Conservation (phyloP, 2,797 vertebrate genomes). For the Danio albolineatus region DNA sequence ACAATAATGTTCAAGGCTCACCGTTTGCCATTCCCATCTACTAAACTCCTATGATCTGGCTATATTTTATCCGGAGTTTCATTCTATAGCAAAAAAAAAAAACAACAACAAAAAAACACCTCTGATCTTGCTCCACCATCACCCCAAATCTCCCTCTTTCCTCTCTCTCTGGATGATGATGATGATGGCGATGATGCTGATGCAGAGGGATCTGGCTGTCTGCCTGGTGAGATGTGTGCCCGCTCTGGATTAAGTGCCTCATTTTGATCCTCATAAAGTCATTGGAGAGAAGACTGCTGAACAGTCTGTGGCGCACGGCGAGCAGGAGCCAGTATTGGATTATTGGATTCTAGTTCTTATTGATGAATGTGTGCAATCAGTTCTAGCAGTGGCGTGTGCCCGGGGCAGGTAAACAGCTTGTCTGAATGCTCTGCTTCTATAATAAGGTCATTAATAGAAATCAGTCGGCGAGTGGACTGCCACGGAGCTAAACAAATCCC, state of each 20-base stretch:
- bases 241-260: constrained; percentile 56
- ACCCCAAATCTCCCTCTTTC: background rate
- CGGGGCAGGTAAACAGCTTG: constrained; percentile 61
- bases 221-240: constrained; percentile 40
- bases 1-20: no score
- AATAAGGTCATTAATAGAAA: constrained; percentile 61
- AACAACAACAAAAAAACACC: background rate
- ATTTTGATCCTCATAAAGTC: constrained; percentile 60
- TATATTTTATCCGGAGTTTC: no score
- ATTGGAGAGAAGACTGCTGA: constrained; percentile 42
- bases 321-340: constrained; percentile 50
- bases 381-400: constrained; percentile 56
- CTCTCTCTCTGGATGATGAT: constrained; percentile 6
- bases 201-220: constrained; percentile 43
- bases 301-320: constrained; percentile 27
- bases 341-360: constrained; percentile 60
- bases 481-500: constrained; percentile 50
- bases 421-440: constrained; percentile 58
- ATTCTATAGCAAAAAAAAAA: no score
- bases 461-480: constrained; percentile 51
- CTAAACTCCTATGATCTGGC: background rate
- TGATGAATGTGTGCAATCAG: constrained; percentile 64
- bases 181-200: constrained; percentile 29
- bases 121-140: background rate
- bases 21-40: no score